Base-by-base conservation (phyloP, 2,797 vertebrate species). In the Amniataba percoides region DNA sequence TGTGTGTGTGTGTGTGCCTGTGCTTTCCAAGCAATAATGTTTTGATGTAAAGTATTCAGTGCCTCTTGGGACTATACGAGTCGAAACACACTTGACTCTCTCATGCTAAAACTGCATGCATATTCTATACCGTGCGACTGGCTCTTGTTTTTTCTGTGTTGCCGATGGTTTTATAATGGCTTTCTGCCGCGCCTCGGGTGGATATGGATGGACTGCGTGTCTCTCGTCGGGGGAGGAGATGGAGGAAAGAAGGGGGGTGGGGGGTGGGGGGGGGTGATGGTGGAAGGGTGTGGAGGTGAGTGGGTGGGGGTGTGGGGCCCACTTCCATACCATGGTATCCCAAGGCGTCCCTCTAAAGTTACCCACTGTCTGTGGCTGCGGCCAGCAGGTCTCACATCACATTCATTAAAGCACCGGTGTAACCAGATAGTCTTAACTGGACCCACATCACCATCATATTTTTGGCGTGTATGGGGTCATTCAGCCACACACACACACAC, bases 331-430 rank as follows among this genome's bases (percentile, higher is more conserved):
- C 31, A 79, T 61, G 45, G 3, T 81, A 81, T 79, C 87, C 89
- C 80, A 59, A 62, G 71, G 74, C 12, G 18, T 58, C 64, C 52
- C 82, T 88, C 88, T 90, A 77, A 87, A 87, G 88, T 90, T 89
- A 89, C 88, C 69, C 66, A 39, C 77, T 79, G 80, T 87, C 87
- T 87, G 80, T 74, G 79, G 63, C 83, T 65, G 81, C 1, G 55
- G 78, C 77, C 79, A 53, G 65, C 27, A 5, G 64, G n/a, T 78
- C 81, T 86, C 80, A 78, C 80, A 88, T 83, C 77, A 66, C 76
- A 27, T 74, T 86, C 81, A 90, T 84, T 81, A 84, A 86, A 88
- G 73, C 39, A 12, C 43, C 0, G 3, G 63, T 52, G 85, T 69
- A 88, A 90, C 84, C 64, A 56, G 84, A 92, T 80, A 79, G 42